A percentile compares a stretch with the other conserved stretches of the same genome.
Evolutionary conservation across 2,888 invertebrate genomes (phyloP).

Genomic region (Lissocephala sabroskyi): DNA sequence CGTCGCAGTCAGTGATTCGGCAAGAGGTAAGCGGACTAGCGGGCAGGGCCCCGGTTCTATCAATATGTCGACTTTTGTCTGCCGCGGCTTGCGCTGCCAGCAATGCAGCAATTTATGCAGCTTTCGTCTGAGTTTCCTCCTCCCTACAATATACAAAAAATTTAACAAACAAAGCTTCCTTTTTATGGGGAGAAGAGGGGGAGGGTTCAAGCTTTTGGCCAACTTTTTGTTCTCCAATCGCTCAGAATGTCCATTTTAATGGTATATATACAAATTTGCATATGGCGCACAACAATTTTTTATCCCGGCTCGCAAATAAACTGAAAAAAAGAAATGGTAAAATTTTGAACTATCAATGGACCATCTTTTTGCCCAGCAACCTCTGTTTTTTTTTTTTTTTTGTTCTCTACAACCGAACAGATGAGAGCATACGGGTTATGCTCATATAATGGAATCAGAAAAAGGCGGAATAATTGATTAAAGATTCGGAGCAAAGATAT

Average conservation of each 20-base stretch:
- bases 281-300: constrained; percentile 57
- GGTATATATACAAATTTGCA: constrained; percentile 44
- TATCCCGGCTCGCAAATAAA: constrained; percentile 4
- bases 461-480: no score
- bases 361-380: constrained; percentile 30
- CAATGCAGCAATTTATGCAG: constrained; percentile 41
- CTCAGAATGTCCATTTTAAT: constrained; percentile 50
- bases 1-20: no score
- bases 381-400: constrained; percentile 12
- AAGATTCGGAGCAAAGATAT: no score
- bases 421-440: no score
- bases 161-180: no score
- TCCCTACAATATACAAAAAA: no score
- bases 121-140: constrained; percentile 30
- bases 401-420: background rate
- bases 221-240: constrained; percentile 55
- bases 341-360: constrained; percentile 42
- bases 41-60: no score
- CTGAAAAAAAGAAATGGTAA: constrained; percentile 8
- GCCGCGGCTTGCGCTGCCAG: constrained; percentile 9
- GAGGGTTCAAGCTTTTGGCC: constrained; percentile 28
- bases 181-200: no score
- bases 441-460: no score
- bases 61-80: constrained; percentile 45
- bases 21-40: no score